Base-by-base conservation (phyloP, 2,797 vertebrate species). In the Helicolenus hilgendorfi region DNA sequence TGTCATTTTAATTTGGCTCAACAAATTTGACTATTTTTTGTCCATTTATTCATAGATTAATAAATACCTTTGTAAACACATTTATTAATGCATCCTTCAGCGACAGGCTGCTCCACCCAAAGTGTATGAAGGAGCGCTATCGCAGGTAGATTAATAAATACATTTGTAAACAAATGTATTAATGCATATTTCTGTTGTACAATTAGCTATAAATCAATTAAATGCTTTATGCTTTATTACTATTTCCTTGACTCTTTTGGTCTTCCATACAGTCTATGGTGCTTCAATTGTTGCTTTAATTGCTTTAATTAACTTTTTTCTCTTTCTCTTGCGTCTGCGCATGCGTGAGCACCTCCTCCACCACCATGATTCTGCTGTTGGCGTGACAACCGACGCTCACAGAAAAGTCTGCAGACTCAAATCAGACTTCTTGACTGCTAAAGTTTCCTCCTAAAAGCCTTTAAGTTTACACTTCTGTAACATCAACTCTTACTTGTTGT, bases 381-480 rank as follows among this genome's bases (percentile, higher is more conserved):
- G 24, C 87, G 79, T 83, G 86, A 62, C 93, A 83, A 93, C 90
- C 67, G 4, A 3, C 24, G 75, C 13, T 67, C 5, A 41, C 68
- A 18, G 18, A 9, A 36, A 69, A 74, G 70, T 74, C 3, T 38
- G 33, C 13, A 41, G 77, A 35, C n/a, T 72, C 2, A 53, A 92
- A 90, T 76, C 85, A 85, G 84, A 83, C 68, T 22, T 36, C 4
- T 33, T 33, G 22, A 36, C 15, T 15, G 31, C 5, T 62, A 2
- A 68, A 67, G 11, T 58, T 75, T 38, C 9, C 3, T 35, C 14
- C 33, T 26, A 3, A 45, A 45, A 7, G 13, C 35, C 13, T 24
- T 41, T 14, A 41, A 41, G 38, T 41, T 36, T 38, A 5, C 20
- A 36, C n/a, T 13, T 31, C 2, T 11, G 9, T n/a, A 2, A 78